phyloP scores from a whole-genome alignment of 2,113 vertebrate species.

The Syngnathoides biaculeatus region DNA sequence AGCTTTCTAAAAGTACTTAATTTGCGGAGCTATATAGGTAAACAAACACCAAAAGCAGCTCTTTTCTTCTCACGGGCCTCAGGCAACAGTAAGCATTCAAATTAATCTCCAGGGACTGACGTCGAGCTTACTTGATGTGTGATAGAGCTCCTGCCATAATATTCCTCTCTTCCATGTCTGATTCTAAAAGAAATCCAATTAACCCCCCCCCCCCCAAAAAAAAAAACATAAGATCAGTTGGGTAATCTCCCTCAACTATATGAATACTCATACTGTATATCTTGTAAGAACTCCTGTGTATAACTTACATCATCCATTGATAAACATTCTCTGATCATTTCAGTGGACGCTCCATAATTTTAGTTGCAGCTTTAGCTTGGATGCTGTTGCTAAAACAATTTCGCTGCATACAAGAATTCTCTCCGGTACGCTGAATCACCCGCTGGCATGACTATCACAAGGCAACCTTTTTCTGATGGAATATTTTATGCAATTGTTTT shows the following conservation, averaged over 20 bases:
- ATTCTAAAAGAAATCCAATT: slow-evolving; percentile 3
- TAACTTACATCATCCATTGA: not conserved
- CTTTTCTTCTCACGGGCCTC: slow-evolving; percentile 10
- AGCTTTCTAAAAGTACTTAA: not conserved
- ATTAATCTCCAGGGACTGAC: slow-evolving; percentile 33
- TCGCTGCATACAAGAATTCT: not conserved
- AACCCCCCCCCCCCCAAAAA: not conserved
- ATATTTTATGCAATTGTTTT: not conserved
- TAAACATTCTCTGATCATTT: not conserved
- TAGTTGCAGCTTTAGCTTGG: not conserved
- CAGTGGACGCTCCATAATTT: not conserved
- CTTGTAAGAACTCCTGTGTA: not conserved
- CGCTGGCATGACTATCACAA: not conserved
- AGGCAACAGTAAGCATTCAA: slow-evolving; percentile 25
- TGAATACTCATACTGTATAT: not conserved
- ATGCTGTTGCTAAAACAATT: not conserved
- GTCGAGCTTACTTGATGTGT: slow-evolving; percentile 21
- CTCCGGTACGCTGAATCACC: not conserved
- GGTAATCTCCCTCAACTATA: not conserved
- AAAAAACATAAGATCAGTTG: not conserved
- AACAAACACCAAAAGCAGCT: slow-evolving; percentile 13
- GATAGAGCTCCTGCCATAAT: slow-evolving; percentile 13
- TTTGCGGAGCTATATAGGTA: not conserved
- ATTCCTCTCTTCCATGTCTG: slow-evolving; percentile 4
- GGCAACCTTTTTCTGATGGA: not conserved